These are phyloP conservation scores for Vollenhovia emeryi DNA, from an alignment of 1,140 invertebrate genomes.

Conservation along the genomic window DNA sequence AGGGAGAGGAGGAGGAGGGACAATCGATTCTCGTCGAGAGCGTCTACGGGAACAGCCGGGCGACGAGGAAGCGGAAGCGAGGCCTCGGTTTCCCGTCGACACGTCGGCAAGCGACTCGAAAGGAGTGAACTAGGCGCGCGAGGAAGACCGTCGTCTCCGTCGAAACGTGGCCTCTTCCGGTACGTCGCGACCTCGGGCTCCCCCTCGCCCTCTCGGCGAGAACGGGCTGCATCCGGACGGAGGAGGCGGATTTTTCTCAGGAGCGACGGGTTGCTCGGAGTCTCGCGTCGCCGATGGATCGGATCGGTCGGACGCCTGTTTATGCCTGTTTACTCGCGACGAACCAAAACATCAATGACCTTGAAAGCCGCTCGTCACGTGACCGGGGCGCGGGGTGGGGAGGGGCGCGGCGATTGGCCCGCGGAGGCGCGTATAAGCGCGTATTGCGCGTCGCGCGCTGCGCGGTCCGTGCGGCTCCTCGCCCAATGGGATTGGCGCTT, in stretches of 20 bases:
- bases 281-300: not conserved
- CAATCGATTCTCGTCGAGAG: not conserved
- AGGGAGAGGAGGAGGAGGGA: too few relatives aligned
- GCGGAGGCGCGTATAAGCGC: slow-evolving; percentile 45
- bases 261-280: too few relatives aligned
- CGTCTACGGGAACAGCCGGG: not conserved
- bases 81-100: too few relatives aligned
- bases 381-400: slow-evolving; percentile 33
- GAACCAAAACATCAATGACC: slow-evolving; percentile 78
- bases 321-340: slow-evolving; percentile 60
- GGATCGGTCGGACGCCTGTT: slow-evolving; percentile 61
- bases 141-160: too few relatives aligned
- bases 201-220: too few relatives aligned
- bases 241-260: too few relatives aligned
- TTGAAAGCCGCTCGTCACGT: slow-evolving; percentile 75
- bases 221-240: too few relatives aligned
- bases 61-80: too few relatives aligned
- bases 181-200: too few relatives aligned
- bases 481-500: slow-evolving; percentile 52
- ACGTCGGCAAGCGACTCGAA: too few relatives aligned
- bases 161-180: too few relatives aligned
- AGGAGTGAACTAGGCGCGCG: too few relatives aligned
- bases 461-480: slow-evolving; percentile 50
- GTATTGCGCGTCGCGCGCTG: slow-evolving; percentile 60
- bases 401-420: slow-evolving; percentile 55